Percentiles rank a stretch among this genome's conserved stretches.
These are phyloP conservation scores for Torymus tubicola DNA, from an alignment of 2,888 invertebrate genomes.

Conservation along the genomic window DNA sequence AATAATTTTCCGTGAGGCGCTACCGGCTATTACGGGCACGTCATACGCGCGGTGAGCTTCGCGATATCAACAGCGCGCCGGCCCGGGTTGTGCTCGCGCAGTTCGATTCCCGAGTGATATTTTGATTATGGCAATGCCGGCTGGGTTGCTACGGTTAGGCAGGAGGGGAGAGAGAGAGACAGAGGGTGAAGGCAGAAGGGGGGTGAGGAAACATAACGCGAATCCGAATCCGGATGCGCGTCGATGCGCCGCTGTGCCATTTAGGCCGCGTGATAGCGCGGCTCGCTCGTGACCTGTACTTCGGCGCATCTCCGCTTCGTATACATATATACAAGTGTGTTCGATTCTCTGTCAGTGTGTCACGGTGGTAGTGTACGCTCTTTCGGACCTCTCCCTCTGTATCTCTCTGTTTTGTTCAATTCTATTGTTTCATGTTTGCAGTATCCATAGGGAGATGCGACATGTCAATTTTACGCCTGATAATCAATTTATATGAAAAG, in stretches of 20 bases:
- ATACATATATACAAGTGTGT: no score
- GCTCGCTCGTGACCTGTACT: constrained; percentile 56
- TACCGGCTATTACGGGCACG: constrained; percentile 34
- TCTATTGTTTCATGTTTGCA: no score
- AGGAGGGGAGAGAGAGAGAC: constrained; percentile 13
- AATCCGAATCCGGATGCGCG: constrained; percentile 54
- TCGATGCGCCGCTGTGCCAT: constrained; percentile 45
- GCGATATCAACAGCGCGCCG: constrained; percentile 25
- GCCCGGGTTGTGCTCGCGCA: neutral
- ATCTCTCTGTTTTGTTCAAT: no score
- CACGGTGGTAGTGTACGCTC: no score
- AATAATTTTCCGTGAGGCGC: constrained; percentile 40
- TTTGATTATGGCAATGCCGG: constrained; percentile 47
- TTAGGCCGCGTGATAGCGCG: constrained; percentile 57
- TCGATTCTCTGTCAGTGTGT: no score
- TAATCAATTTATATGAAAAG: no score
- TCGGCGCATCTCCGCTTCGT: neutral
- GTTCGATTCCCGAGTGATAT: constrained; percentile 29
- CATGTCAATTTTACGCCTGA: no score
- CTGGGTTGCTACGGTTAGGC: no score
- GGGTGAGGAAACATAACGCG: constrained; percentile 40
- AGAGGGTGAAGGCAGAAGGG: neutral
- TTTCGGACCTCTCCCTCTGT: no score
- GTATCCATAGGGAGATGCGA: no score
- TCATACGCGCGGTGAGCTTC: neutral